A percentile compares a stretch with the other conserved stretches of the same genome.
Evolutionary conservation across 1,140 invertebrate species (phyloP).

Genomic region (Leucophenga varia): DNA sequence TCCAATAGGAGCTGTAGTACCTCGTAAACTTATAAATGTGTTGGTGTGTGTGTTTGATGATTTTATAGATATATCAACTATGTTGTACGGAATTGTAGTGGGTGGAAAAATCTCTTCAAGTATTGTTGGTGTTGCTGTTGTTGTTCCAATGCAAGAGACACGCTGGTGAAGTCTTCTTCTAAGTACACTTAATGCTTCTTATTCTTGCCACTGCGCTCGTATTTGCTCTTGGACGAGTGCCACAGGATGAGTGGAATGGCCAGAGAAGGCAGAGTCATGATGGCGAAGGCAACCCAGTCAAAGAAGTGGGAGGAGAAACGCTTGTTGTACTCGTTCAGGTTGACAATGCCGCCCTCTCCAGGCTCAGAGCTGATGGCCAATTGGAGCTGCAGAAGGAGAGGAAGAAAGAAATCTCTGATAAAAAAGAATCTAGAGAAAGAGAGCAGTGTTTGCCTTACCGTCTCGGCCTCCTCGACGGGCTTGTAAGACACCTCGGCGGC

Average conservation of each 20-base stretch:
- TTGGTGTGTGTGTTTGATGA: constrained; percentile 27
- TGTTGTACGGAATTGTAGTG: constrained; percentile 31
- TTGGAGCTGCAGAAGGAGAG: constrained; percentile 64
- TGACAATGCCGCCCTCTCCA: constrained; percentile 93
- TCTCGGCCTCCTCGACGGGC: constrained; percentile 72
- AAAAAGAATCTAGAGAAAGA: neutral
- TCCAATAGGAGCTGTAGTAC: constrained; percentile 19
- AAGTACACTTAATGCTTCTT: constrained; percentile 62
- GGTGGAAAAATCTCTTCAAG: constrained; percentile 32
- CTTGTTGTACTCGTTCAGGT: constrained; percentile 94
- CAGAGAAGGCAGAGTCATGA: constrained; percentile 93
- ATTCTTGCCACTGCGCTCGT: constrained; percentile 75
- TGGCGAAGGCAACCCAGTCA: constrained; percentile 94
- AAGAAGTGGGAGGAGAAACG: constrained; percentile 97
- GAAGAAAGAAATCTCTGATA: neutral
- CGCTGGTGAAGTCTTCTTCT: too few species aligned
- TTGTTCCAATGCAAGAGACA: constrained; percentile 17
- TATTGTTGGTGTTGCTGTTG: too few species aligned
- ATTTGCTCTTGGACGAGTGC: constrained; percentile 94
- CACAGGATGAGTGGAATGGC: constrained; percentile 93
- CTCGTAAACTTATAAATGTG: constrained; percentile 22
- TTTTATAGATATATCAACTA: constrained; percentile 30
- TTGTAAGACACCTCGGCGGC: constrained; percentile 91
- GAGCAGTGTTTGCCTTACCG: too few species aligned
- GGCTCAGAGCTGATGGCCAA: constrained; percentile 91